Conservation (phyloP, 1,140 invertebrate species). For the Plectrocnemia conspersa region DNA sequence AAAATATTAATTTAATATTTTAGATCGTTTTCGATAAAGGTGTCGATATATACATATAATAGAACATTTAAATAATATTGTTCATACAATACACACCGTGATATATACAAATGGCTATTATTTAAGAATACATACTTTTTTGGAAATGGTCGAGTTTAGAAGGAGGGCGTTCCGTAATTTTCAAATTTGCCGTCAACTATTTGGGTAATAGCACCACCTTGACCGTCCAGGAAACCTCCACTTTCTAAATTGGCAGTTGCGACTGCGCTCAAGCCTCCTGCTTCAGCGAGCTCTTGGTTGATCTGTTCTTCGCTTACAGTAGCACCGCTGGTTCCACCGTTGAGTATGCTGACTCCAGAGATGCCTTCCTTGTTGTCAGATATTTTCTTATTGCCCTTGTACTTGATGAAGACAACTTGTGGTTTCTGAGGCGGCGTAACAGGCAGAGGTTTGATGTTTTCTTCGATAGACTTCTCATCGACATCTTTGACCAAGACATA, state of each 20-base stretch:
- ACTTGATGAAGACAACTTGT: conserved; percentile 58
- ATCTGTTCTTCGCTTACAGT: conserved; percentile 4
- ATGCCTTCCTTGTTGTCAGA: conserved; percentile 12
- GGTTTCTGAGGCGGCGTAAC: conserved; percentile 51
- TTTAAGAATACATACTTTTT: no score
- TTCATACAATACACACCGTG: no score
- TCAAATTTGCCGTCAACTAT: neutral
- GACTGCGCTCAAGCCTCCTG: conserved; percentile 6
- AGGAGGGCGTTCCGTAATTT: neutral
- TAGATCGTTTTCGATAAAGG: no score
- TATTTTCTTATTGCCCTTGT: conserved; percentile 44
- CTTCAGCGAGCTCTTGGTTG: conserved; percentile 1
- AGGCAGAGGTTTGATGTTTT: conserved; percentile 39
- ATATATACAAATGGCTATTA: no score
- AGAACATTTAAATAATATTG: no score
- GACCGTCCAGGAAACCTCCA: neutral
- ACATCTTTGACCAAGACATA: conserved; percentile 68
- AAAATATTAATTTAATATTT: no score
- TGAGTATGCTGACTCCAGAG: neutral
- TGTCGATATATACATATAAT: no score
- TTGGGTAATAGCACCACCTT: neutral
- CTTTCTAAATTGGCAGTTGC: neutral
- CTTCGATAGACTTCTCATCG: conserved; percentile 37
- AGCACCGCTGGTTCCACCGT: neutral
- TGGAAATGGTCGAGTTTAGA: no score